A percentile compares a stretch with the other conserved stretches of the same genome.
phyloP scores from a whole-genome alignment of 2,797 vertebrate species.

The Alectoris magna region DNA sequence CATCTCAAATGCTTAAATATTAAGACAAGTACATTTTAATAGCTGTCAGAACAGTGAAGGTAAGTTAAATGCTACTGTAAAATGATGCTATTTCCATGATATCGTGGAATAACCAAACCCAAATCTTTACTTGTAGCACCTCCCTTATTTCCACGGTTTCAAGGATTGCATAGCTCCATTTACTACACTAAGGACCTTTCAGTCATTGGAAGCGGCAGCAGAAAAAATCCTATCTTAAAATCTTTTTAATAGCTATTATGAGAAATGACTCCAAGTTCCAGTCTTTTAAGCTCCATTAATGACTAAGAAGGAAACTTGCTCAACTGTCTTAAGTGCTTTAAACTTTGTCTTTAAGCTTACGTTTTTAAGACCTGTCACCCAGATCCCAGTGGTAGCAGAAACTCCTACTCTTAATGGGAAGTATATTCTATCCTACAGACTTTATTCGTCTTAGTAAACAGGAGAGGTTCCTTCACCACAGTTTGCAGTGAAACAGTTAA shows the following conservation, averaged over 20 bases:
- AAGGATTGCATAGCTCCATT: neutral
- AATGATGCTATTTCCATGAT: neutral
- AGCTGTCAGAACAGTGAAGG: neutral
- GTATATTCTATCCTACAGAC: neutral
- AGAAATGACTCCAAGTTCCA: neutral
- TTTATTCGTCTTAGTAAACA: neutral
- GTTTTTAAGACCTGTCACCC: neutral
- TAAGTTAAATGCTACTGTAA: neutral
- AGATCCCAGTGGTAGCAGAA: neutral
- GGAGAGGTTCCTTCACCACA: neutral
- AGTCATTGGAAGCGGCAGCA: neutral
- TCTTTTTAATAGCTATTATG: neutral
- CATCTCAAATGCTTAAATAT: neutral
- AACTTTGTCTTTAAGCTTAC: neutral
- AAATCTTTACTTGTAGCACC: neutral
- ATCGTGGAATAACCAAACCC: neutral
- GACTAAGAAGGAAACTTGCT: neutral
- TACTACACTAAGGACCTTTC: neutral
- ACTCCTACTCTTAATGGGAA: neutral
- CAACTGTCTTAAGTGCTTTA: neutral
- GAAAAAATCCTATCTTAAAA: neutral
- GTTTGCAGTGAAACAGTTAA: slow-evolving; percentile 51
- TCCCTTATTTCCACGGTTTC: neutral
- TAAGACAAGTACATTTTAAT: neutral
- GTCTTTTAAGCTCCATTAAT: neutral